Conservation (phyloP, 2,113 vertebrate genomes). For the Ammospiza caudacuta region DNA sequence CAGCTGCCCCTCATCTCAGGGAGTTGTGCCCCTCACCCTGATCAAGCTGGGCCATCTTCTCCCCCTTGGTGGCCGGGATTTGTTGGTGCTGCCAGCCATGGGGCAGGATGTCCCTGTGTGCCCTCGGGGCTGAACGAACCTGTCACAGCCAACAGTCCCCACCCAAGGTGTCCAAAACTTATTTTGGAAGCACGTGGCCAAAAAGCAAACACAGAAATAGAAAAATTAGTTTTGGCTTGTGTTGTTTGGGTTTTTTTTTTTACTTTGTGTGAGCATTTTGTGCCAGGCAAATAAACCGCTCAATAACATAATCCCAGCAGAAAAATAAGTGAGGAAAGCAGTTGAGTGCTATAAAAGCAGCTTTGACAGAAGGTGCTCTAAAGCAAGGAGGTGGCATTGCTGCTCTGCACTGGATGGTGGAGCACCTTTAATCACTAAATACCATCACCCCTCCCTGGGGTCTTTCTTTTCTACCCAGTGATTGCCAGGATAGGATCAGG, state of each 20-base stretch:
- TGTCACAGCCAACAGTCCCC: not conserved
- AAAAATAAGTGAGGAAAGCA: not conserved
- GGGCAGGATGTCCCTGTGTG: not conserved
- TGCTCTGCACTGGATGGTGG: not conserved
- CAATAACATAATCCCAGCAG: not conserved
- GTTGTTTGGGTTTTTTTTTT: not conserved
- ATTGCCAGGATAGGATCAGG: not conserved
- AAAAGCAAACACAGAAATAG: not conserved
- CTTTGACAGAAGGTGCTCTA: not conserved
- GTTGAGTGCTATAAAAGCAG: not conserved
- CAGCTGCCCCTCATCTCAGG: not conserved
- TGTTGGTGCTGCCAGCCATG: not conserved
- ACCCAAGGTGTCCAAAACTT: not conserved
- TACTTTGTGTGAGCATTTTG: not conserved
- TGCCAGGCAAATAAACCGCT: not conserved
- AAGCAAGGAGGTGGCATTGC: not conserved
- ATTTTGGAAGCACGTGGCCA: not conserved
- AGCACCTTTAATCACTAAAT: not conserved
- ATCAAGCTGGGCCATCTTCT: not conserved
- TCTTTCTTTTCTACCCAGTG: not conserved
- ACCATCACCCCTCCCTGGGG: not conserved
- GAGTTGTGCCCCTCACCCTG: not conserved
- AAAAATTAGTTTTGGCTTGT: not conserved
- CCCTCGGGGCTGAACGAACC: fast-evolving
- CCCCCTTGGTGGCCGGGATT: not conserved